Evolutionary conservation across 30 jellyfish, hydroid and myxozoan species (phyloP).

Genomic region (Hydractinia symbiolongicarpus): DNA sequence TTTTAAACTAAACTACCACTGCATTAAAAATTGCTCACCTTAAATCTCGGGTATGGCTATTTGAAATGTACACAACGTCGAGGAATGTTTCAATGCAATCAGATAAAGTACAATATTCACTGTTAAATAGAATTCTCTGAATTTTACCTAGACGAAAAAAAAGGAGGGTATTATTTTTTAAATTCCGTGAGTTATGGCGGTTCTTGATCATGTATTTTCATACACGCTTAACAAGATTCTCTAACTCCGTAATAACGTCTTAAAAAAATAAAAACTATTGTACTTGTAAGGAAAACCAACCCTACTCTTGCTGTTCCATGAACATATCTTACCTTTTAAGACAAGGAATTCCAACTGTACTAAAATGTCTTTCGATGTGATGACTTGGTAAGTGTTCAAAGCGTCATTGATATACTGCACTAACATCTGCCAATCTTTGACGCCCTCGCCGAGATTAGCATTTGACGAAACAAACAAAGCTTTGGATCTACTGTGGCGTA

Average conservation of each 20-base stretch:
- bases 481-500: slow-evolving; percentile 31
- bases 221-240: too few relatives aligned
- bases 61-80: background rate
- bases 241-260: too few relatives aligned
- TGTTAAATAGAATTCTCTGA: background rate
- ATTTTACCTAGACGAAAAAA: slow-evolving; percentile 8
- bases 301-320: background rate
- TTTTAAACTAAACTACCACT: too few relatives aligned
- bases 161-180: background rate
- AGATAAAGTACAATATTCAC: background rate
- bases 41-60: background rate
- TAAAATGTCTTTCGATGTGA: background rate
- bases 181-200: background rate
- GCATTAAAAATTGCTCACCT: background rate
- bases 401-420: background rate
- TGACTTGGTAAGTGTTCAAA: background rate
- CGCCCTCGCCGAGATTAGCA: background rate
- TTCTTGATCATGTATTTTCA: too few relatives aligned
- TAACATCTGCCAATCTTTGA: background rate
- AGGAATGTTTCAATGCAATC: slow-evolving; percentile 13
- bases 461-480: background rate
- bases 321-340: background rate
- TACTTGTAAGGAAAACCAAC: background rate
- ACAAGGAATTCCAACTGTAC: background rate
- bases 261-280: too few relatives aligned